Evolutionary conservation across 2,797 vertebrate genomes (phyloP), one percentile per base, ranked within the genome.

Genomic region (Corythornis leucogaster): DNA sequence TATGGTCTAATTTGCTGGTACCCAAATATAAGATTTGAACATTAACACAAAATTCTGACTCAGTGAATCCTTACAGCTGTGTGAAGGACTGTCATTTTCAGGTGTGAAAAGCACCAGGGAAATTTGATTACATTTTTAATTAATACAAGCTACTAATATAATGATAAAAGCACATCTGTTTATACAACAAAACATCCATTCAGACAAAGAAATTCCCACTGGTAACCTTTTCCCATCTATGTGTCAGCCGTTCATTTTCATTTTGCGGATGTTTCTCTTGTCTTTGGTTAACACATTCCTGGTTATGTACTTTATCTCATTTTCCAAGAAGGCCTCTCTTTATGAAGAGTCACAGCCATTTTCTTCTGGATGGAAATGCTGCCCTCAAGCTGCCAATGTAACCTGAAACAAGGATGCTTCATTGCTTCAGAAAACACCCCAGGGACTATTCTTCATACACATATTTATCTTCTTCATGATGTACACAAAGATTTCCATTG

Each of bases 331-430:
- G 91, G 74, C 89, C 85, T 90, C 91, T 96, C 53, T 96, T 98
- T 96, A 96, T 86, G 88, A 97, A 96, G 90, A 96, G 84, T 92
- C 95, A 92, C 25, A 53, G 94, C 76, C 91, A 85, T 95, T 95
- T 97, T 96, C 96, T 94, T 96, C 91, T 93, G 80, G 94, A 96
- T 96, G 95, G 95, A 97, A 97, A 97, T 75, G 91, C 96, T 96
- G 94, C 93, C 96, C 96, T 96, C 96, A 92, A 97, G 95, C 95
- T 91, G 58, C 95, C 92, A 92, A 43, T 91, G 93, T 79, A 96
- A 93, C 95, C 91, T 95, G 94, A 92, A 96, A 95, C 67, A 91
- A 71, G 89, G 95, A 96, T 64, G 82, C 95, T 95, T 97, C 96
- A 89, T 75, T 94, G 96, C 95, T 85, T 96, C 53, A 4, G 53